phyloP scores from a whole-genome alignment of 2,888 invertebrate genomes.

The Gastrophysa polygoni region DNA sequence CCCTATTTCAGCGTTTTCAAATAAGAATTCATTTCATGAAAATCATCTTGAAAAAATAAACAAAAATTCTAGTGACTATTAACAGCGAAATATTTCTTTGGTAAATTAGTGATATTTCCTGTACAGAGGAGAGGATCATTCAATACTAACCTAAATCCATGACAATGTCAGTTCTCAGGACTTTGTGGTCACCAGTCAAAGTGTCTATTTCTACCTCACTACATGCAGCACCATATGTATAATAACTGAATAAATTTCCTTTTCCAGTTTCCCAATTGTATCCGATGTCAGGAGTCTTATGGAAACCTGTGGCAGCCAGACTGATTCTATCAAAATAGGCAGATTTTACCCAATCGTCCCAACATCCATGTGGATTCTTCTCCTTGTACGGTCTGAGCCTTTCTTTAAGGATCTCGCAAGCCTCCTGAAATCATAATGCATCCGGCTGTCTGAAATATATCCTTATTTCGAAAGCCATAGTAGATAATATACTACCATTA shows the following conservation, averaged over 20 bases:
- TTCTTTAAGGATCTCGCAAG: conserved; percentile 76
- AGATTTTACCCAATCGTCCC: conserved; percentile 82
- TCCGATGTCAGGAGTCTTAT: conserved; percentile 76
- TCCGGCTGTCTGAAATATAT: too few relatives aligned
- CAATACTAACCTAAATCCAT: conserved; percentile 80
- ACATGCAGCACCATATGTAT: conserved; percentile 83
- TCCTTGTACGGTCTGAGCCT: conserved; percentile 77
- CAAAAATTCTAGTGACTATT: too few relatives aligned
- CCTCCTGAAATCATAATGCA: conserved; percentile 58
- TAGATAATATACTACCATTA: neutral
- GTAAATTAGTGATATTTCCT: too few relatives aligned
- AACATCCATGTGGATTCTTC: conserved; percentile 75
- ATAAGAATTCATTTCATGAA: too few relatives aligned
- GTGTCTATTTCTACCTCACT: conserved; percentile 94
- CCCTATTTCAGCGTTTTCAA: too few relatives aligned
- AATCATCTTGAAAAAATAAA: too few relatives aligned
- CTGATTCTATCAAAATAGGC: conserved; percentile 81
- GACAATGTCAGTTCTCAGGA: conserved; percentile 88
- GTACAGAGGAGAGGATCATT: too few relatives aligned
- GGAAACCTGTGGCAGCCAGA: conserved; percentile 83
- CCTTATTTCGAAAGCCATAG: neutral
- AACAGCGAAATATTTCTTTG: too few relatives aligned
- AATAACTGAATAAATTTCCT: conserved; percentile 82
- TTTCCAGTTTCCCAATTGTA: conserved; percentile 72
- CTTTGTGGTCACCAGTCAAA: conserved; percentile 90